Conservation (phyloP, 1,140 invertebrate species). For the Drosophila pseudoananassae region DNA sequence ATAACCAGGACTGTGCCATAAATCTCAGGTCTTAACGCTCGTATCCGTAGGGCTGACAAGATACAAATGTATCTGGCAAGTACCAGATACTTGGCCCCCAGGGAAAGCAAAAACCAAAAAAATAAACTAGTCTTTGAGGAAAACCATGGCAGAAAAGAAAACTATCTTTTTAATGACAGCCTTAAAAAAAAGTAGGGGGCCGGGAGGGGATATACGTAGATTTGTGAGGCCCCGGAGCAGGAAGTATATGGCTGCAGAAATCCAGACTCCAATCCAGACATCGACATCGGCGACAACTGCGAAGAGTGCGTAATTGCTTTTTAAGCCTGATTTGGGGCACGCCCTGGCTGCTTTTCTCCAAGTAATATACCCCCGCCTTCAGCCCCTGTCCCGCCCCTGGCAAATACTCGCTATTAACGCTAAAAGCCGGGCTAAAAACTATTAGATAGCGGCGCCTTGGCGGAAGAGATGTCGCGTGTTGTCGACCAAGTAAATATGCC, state of each 20-base stretch:
- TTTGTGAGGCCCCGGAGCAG: conserved; percentile 39
- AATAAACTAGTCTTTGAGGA: conserved; percentile 7
- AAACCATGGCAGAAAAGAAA: conserved; percentile 13
- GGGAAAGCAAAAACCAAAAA: background rate
- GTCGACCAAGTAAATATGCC: conserved; percentile 16
- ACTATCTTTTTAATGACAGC: conserved; percentile 39
- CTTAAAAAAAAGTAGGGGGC: conserved; percentile 4
- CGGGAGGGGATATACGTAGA: background rate
- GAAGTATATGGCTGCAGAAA: conserved; percentile 36
- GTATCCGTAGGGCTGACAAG: conserved; percentile 26
- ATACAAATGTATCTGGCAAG: conserved; percentile 11
- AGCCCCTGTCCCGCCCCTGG: background rate
- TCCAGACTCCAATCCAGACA: conserved; percentile 36
- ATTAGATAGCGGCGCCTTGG: conserved; percentile 32
- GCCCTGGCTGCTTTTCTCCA: conserved; percentile 25
- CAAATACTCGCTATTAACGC: conserved; percentile 56
- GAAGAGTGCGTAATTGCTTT: conserved; percentile 71
- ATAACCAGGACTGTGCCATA: conserved; percentile 3
- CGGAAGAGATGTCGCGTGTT: conserved; percentile 56
- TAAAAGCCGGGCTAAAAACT: conserved; percentile 43
- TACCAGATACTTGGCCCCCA: conserved; percentile 6
- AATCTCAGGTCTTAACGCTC: background rate
- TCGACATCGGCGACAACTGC: conserved; percentile 56
- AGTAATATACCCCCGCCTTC: background rate
- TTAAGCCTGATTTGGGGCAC: conserved; percentile 55